These are phyloP conservation scores for Pseudomyrmex gracilis DNA, from an alignment of 1,140 invertebrate species.

Conservation along the genomic window DNA sequence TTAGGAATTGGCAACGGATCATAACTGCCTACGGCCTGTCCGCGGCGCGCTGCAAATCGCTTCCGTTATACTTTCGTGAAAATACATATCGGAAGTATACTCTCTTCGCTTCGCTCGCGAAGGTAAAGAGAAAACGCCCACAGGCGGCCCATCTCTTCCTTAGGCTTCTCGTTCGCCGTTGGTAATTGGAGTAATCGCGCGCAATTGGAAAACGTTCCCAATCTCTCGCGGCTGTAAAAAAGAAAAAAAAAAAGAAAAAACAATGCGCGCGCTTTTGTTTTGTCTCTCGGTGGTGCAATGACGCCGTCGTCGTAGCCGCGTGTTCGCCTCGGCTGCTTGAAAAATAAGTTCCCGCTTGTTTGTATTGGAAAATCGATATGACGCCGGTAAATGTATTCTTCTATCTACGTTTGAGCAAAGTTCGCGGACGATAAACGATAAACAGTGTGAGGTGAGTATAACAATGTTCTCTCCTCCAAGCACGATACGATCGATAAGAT, in stretches of 20 bases:
- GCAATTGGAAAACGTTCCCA: constrained; percentile 62
- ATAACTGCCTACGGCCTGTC: constrained; percentile 80
- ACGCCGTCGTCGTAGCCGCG: constrained; percentile 10
- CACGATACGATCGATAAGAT: constrained; percentile 32
- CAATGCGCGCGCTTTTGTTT: constrained; percentile 4
- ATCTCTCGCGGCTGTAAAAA: constrained; percentile 36
- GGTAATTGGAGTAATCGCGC: constrained; percentile 60
- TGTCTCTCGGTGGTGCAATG: constrained; percentile 18
- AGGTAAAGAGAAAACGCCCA: background rate
- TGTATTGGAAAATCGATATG: constrained; percentile 56
- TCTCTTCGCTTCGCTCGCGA: background rate
- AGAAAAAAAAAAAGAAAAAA: constrained; percentile 53
- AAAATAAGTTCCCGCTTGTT: constrained; percentile 52
- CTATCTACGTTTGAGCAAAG: constrained; percentile 39
- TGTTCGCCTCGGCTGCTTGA: constrained; percentile 30
- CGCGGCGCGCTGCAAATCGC: constrained; percentile 79
- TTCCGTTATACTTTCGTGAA: constrained; percentile 79
- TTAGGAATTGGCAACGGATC: constrained; percentile 83
- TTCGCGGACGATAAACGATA: constrained; percentile 48
- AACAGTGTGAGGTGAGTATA: constrained; percentile 42
- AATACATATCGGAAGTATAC: constrained; percentile 75
- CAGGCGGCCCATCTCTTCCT: background rate
- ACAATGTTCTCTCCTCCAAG: constrained; percentile 35
- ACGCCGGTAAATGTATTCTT: constrained; percentile 43
- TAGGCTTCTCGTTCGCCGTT: background rate